Conservation (phyloP, 2,888 invertebrate genomes). For the Nomada ferruginata region DNA sequence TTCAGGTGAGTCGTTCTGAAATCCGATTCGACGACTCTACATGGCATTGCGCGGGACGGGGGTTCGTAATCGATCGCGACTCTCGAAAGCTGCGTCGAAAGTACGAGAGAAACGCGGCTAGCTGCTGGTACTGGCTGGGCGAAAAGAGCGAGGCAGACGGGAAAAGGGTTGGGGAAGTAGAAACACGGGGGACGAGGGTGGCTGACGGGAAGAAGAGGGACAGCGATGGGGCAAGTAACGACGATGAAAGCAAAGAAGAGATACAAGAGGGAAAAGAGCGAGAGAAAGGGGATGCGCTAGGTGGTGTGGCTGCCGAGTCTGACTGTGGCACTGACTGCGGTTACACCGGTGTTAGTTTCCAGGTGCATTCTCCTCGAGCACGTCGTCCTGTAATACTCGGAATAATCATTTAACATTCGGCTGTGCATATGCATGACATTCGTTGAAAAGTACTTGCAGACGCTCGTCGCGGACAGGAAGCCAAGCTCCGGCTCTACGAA, state of each 20-base stretch:
- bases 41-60: slow-evolving; percentile 34
- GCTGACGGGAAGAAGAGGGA: not conserved
- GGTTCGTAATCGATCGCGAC: slow-evolving; percentile 66
- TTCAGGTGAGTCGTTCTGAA: slow-evolving; percentile 69
- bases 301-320: slow-evolving; percentile 35
- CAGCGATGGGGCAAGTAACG: not conserved
- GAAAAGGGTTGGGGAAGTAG: slow-evolving; percentile 1
- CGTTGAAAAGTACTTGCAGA: slow-evolving; percentile 52
- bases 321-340: slow-evolving; percentile 36
- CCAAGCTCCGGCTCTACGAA: slow-evolving; percentile 36
- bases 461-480: slow-evolving; percentile 21
- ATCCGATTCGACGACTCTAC: slow-evolving; percentile 70
- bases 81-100: slow-evolving; percentile 2
- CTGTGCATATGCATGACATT: slow-evolving; percentile 57
- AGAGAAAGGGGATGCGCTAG: slow-evolving; percentile 21
- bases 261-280: not conserved
- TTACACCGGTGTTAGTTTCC: slow-evolving; percentile 53
- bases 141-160: slow-evolving; percentile 32
- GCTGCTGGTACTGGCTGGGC: slow-evolving; percentile 6
- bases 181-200: not conserved
- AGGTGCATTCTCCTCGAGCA: slow-evolving; percentile 50
- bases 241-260: slow-evolving; percentile 5
- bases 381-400: slow-evolving; percentile 44
- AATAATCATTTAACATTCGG: slow-evolving; percentile 61
- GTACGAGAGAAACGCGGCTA: slow-evolving; percentile 18